Evolutionary conservation across 2,888 invertebrate genomes (phyloP).

Genomic region (Strigamia transsilvanica): DNA sequence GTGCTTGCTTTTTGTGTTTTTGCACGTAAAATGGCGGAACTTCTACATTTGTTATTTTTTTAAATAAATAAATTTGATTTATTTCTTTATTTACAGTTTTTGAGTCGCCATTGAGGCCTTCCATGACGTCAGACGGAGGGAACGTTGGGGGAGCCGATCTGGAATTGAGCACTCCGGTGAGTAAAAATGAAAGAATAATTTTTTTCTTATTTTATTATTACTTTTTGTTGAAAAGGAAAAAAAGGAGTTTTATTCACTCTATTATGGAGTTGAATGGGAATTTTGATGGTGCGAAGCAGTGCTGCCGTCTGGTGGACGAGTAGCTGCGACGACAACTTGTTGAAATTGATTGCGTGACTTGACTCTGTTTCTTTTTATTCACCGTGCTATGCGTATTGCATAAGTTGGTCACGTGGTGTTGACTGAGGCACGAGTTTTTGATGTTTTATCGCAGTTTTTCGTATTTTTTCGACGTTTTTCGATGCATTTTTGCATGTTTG

Average conservation of each 20-base stretch:
- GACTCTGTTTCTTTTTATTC: background rate
- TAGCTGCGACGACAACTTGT: slow-evolving; percentile 37
- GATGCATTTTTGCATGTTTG: background rate
- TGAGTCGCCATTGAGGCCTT: slow-evolving; percentile 46
- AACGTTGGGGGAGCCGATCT: slow-evolving; percentile 54
- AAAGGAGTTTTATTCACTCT: background rate
- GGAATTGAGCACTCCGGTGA: slow-evolving; percentile 54
- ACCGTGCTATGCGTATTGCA: slow-evolving; percentile 12
- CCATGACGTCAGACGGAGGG: slow-evolving; percentile 54
- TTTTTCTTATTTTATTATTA: too few species aligned
- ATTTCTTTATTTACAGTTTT: slow-evolving; percentile 5
- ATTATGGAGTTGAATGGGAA: background rate
- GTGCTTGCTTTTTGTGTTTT: too few species aligned
- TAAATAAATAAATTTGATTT: background rate
- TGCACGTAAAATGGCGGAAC: too few species aligned
- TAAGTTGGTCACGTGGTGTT: background rate
- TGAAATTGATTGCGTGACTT: slow-evolving; percentile 39
- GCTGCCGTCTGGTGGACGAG: background rate
- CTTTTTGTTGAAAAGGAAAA: background rate
- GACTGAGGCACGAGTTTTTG: background rate
- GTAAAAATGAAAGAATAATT: slow-evolving; percentile 4
- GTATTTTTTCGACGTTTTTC: background rate
- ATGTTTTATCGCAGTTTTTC: background rate
- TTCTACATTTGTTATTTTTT: background rate
- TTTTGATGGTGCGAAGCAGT: background rate